Evolutionary conservation across 2,888 invertebrate genomes (phyloP).

Genomic region (Plebejus melissa): DNA sequence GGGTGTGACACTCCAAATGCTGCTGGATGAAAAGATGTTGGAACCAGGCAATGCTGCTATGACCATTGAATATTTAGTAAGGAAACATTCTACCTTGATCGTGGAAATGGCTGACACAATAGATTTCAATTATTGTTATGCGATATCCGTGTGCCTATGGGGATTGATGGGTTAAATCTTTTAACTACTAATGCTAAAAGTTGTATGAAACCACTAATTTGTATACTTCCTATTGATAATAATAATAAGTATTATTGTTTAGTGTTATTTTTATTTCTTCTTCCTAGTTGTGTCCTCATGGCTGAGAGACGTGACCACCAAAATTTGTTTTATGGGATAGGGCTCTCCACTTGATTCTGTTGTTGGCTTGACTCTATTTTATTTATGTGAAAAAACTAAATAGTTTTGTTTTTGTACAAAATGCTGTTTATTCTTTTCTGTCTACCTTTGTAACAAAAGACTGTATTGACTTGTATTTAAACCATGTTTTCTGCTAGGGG

Average conservation of each 20-base stretch:
- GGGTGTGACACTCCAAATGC: conserved; percentile 91
- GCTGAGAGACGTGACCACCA: no score
- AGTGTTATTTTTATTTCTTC: not conserved
- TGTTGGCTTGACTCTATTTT: no score
- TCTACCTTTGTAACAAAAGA: not conserved
- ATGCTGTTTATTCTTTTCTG: not conserved
- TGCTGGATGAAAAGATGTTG: conserved; percentile 90
- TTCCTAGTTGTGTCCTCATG: no score
- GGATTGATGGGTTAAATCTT: not conserved
- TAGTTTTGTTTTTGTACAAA: not conserved
- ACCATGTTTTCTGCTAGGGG: conserved; percentile 76
- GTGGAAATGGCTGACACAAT: no score
- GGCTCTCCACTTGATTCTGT: no score
- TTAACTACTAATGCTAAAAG: no score
- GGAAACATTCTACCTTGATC: conserved; percentile 23
- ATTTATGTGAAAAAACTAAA: not conserved
- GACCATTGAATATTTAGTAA: conserved; percentile 93
- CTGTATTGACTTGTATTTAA: not conserved
- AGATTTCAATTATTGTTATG: no score
- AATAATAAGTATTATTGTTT: not conserved
- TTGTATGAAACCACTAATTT: no score
- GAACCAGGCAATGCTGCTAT: conserved; percentile 90
- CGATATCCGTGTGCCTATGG: no score
- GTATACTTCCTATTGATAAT: not conserved
- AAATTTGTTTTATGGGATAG: no score